Conservation (phyloP, 2,113 vertebrate genomes). For the Bothrops jararaca region DNA sequence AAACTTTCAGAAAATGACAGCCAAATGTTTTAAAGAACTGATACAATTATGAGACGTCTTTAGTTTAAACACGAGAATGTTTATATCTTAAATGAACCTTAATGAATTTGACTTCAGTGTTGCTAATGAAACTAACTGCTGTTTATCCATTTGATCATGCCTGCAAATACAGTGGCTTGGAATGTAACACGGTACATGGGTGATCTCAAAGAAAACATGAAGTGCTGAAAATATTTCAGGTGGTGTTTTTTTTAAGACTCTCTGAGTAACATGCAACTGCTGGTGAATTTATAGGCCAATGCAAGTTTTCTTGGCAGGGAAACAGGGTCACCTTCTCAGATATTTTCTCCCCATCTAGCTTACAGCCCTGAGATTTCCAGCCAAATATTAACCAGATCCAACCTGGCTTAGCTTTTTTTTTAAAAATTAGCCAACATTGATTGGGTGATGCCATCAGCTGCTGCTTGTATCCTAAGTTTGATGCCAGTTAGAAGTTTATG, state of each 20-base stretch:
- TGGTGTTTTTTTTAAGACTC: neutral
- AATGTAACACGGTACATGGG: slow-evolving; percentile 32
- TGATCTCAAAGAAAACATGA: slow-evolving; percentile 15
- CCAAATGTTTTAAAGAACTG: slow-evolving; percentile 8
- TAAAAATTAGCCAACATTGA: neutral
- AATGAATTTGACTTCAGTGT: slow-evolving; percentile 37
- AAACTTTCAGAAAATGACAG: slow-evolving; percentile 6
- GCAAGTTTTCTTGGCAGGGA: neutral
- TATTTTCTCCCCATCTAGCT: neutral
- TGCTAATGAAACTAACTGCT: slow-evolving; percentile 34
- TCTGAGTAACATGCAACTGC: neutral
- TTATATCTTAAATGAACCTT: slow-evolving; percentile 42
- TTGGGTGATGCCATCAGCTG: neutral
- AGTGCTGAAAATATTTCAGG: neutral
- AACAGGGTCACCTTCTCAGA: neutral
- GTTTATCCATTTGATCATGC: slow-evolving; percentile 48
- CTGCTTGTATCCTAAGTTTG: neutral
- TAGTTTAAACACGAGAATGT: slow-evolving; percentile 1
- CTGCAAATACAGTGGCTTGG: slow-evolving; percentile 46
- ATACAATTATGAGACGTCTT: neutral
- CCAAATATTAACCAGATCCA: neutral
- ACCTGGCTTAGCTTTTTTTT: neutral
- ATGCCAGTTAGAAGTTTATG: neutral
- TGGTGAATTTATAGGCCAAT: neutral
- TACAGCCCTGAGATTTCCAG: neutral